Conservation (phyloP, 2,113 vertebrate species). For the Canis aureus region DNA sequence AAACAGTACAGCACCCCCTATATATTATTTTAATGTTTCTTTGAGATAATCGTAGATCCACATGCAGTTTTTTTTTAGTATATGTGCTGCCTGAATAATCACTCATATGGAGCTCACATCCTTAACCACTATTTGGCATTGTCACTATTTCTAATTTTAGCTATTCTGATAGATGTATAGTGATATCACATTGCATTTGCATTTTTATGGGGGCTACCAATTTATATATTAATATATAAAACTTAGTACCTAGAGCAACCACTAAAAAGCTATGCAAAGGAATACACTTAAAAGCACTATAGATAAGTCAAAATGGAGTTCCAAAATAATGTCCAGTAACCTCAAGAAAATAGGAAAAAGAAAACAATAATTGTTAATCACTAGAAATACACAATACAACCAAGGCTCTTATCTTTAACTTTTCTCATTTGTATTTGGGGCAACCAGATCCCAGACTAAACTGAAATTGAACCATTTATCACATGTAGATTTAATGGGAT, state of each 20-base stretch:
- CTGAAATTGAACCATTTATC: not conserved
- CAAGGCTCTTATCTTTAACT: not conserved
- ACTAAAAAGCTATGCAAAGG: not conserved
- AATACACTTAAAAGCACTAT: not conserved
- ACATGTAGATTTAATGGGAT: not conserved
- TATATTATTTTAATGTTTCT: not conserved
- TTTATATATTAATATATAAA: not conserved
- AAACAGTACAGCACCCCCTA: not conserved
- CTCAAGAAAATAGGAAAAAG: not conserved
- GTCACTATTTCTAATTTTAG: not conserved
- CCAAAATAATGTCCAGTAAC: not conserved
- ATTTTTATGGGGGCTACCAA: not conserved
- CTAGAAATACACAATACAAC: not conserved
- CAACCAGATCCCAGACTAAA: not conserved
- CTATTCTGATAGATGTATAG: not conserved
- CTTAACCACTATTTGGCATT: not conserved
- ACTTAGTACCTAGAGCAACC: not conserved
- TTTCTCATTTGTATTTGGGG: not conserved
- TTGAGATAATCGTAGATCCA: not conserved
- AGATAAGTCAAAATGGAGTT: slow-evolving; percentile 36
- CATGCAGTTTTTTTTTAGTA: too few species aligned
- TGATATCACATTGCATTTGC: not conserved
- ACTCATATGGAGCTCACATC: too few species aligned
- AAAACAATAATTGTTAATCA: not conserved
- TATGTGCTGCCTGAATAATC: too few species aligned